A percentile compares a stretch with the other conserved stretches of the same genome.
Conservation (phyloP, 1,140 invertebrate species). For the Trissolcus basalis region DNA sequence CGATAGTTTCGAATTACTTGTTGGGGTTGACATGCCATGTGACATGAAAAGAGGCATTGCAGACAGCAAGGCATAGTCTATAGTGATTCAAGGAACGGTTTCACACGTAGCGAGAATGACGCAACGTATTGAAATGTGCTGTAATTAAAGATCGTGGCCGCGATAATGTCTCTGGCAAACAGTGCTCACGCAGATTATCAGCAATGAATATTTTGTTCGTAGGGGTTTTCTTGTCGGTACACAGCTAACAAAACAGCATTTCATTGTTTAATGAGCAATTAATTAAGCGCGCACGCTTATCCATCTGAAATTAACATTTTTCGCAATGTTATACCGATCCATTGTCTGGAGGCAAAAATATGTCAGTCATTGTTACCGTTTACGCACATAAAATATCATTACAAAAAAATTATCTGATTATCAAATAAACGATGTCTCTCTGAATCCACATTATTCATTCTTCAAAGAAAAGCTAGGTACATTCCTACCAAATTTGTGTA, state of each 20-base stretch:
- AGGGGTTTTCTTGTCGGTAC: constrained; percentile 50
- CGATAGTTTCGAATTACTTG: not conserved
- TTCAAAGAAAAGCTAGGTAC: too few relatives aligned
- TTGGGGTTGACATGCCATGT: constrained; percentile 35
- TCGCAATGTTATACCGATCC: constrained; percentile 13
- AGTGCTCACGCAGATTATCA: constrained; percentile 48
- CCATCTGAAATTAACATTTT: constrained; percentile 24
- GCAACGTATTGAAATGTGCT: constrained; percentile 55
- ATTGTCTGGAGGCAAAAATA: constrained; percentile 28
- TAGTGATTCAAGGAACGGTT: constrained; percentile 52
- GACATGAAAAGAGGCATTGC: constrained; percentile 31
- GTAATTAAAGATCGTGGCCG: constrained; percentile 53
- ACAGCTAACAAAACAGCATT: constrained; percentile 48
- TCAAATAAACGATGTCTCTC: too few relatives aligned
- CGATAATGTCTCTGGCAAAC: constrained; percentile 52
- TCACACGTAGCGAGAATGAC: constrained; percentile 55
- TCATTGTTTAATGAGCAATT: constrained; percentile 57
- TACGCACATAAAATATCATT: not conserved
- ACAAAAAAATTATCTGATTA: too few relatives aligned
- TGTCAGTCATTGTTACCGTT: constrained; percentile 13
- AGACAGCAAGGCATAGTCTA: constrained; percentile 37
- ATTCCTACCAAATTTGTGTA: too few relatives aligned
- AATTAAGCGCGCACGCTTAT: constrained; percentile 42
- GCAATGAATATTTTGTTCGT: constrained; percentile 48
- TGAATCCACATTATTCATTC: too few relatives aligned